phyloP scores from a whole-genome alignment of 2,797 vertebrate genomes.

The Falco biarmicus region DNA sequence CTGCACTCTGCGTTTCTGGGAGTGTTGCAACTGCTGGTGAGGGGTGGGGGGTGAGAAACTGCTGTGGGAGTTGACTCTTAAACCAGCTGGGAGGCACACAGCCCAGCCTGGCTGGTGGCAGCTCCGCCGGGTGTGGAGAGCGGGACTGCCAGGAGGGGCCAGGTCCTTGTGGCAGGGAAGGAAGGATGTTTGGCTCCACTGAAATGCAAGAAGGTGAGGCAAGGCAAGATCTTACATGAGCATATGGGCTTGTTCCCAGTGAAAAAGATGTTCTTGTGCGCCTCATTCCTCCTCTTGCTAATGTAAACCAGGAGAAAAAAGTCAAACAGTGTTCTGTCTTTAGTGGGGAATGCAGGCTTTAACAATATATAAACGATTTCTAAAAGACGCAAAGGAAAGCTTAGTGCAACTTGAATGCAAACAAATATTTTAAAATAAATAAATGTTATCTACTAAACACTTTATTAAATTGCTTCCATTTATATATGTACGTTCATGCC shows the following conservation, averaged over 20 bases:
- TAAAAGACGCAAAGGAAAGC: neutral
- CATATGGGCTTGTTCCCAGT: neutral
- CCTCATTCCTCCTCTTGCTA: neutral
- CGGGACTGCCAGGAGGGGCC: neutral
- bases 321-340: neutral
- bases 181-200: neutral
- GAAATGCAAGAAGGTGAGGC: neutral
- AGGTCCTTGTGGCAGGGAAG: rapidly evolving
- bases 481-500: neutral
- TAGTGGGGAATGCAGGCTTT: neutral
- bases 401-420: neutral
- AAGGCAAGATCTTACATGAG: neutral
- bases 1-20: neutral
- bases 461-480: neutral
- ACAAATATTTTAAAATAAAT: neutral
- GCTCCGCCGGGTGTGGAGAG: rapidly evolving
- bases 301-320: neutral
- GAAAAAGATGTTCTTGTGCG: neutral
- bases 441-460: neutral
- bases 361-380: neutral
- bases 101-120: neutral
- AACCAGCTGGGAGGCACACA: neutral
- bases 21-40: neutral
- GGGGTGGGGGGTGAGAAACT: neutral
- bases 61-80: neutral